Percentiles rank a stretch among this genome's conserved stretches.
These are phyloP conservation scores for Arenaria interpres DNA, from an alignment of 2,113 vertebrate genomes.

Conservation along the genomic window DNA sequence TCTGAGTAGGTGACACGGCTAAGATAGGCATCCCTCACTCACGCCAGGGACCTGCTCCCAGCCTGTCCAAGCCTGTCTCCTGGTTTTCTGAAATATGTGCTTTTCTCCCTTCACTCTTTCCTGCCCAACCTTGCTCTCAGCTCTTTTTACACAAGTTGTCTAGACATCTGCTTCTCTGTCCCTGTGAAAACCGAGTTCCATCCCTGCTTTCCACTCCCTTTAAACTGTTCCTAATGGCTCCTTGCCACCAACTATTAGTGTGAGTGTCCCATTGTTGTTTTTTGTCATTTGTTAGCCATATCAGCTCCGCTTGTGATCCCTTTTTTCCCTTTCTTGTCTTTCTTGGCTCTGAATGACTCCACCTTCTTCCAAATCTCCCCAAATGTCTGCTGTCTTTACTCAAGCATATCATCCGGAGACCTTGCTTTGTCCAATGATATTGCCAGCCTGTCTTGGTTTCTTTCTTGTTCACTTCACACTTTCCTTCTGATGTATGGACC, in stretches of 20 bases:
- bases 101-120: not conserved
- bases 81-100: not conserved
- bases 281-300: not conserved
- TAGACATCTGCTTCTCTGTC: not conserved
- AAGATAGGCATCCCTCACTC: not conserved
- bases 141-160: not conserved
- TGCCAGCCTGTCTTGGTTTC: not conserved
- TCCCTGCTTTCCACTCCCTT: not conserved
- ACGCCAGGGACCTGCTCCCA: fast-evolving
- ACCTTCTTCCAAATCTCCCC: not conserved
- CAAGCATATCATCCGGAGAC: not conserved
- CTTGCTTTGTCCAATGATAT: not conserved
- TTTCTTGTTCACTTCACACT: not conserved
- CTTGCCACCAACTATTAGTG: not conserved
- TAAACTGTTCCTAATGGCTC: not conserved
- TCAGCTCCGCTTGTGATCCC: not conserved
- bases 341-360: not conserved
- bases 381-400: not conserved
- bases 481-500: not conserved
- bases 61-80: not conserved
- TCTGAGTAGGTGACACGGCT: not conserved
- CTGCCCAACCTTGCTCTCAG: not conserved
- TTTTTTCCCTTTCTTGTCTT: not conserved
- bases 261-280: fast-evolving
- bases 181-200: not conserved